These are phyloP conservation scores for Prorops nasuta DNA, from an alignment of 1,140 invertebrate genomes.

Conservation along the genomic window DNA sequence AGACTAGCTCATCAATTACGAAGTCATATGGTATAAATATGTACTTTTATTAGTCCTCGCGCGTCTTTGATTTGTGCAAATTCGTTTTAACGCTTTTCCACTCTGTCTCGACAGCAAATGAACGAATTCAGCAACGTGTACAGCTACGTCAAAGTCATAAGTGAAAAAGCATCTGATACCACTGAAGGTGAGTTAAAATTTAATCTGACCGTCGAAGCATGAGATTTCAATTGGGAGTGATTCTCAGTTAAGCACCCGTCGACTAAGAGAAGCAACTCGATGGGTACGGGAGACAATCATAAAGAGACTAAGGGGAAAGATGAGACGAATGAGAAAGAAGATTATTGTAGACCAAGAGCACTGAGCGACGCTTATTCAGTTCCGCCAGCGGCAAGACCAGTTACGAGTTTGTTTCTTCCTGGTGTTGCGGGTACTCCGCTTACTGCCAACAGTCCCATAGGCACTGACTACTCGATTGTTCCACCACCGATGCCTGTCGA, in stretches of 20 bases:
- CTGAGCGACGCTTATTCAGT: constrained; percentile 57
- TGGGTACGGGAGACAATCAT: too few species aligned
- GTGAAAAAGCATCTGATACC: constrained; percentile 53
- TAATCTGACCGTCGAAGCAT: too few species aligned
- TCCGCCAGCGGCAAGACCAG: constrained; percentile 56
- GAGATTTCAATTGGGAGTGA: too few species aligned
- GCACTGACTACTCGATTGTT: constrained; percentile 55
- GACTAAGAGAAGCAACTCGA: too few species aligned
- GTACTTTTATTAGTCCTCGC: too few species aligned
- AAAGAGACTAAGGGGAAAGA: too few species aligned
- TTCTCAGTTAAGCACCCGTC: too few species aligned
- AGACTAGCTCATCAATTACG: constrained; percentile 71
- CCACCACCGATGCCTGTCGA: constrained; percentile 44
- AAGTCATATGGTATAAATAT: constrained; percentile 69
- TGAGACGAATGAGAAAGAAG: constrained; percentile 47
- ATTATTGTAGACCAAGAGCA: constrained; percentile 59
- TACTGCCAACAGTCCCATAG: constrained; percentile 32
- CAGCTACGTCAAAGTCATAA: constrained; percentile 78
- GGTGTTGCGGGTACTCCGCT: constrained; percentile 22
- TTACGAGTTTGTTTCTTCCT: constrained; percentile 30
- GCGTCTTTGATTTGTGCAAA: too few species aligned
- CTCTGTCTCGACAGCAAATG: constrained; percentile 63
- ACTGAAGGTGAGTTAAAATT: too few species aligned
- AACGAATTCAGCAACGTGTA: constrained; percentile 83
- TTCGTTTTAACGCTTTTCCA: too few species aligned